These are phyloP conservation scores for Anisognathus igniventris DNA, from an alignment of 2,797 vertebrate species.

Conservation along the genomic window DNA sequence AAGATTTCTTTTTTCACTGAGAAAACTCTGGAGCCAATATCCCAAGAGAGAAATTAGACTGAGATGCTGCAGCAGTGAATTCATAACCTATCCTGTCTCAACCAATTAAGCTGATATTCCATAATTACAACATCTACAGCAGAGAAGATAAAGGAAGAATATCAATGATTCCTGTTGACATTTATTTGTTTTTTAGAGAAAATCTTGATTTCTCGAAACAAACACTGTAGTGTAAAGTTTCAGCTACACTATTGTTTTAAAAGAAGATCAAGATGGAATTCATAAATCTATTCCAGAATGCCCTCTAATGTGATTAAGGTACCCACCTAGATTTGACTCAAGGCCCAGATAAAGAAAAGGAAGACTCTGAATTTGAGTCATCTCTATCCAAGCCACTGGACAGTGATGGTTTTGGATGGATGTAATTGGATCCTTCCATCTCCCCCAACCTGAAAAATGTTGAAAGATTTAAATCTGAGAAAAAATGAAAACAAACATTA, in stretches of 20 bases:
- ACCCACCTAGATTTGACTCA: conserved; percentile 39
- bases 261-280: neutral
- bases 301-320: neutral
- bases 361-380: neutral
- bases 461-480: conserved; percentile 36
- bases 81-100: neutral
- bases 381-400: conserved; percentile 43
- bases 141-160: neutral
- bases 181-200: neutral
- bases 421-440: conserved; percentile 18
- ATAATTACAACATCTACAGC: neutral
- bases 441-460: conserved; percentile 18
- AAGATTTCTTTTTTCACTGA: neutral
- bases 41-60: neutral
- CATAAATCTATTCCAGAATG: neutral
- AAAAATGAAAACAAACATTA: conserved; percentile 63
- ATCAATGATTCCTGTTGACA: neutral
- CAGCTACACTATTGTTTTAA: neutral
- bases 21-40: neutral
- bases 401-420: neutral
- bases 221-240: neutral
- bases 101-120: neutral
- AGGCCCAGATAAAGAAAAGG: conserved; percentile 14
- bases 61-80: neutral
- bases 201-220: neutral